Percentiles rank a stretch among this genome's conserved stretches.
phyloP scores from a whole-genome alignment of 1,140 invertebrate species.

The Hylyphantes graminicola region DNA sequence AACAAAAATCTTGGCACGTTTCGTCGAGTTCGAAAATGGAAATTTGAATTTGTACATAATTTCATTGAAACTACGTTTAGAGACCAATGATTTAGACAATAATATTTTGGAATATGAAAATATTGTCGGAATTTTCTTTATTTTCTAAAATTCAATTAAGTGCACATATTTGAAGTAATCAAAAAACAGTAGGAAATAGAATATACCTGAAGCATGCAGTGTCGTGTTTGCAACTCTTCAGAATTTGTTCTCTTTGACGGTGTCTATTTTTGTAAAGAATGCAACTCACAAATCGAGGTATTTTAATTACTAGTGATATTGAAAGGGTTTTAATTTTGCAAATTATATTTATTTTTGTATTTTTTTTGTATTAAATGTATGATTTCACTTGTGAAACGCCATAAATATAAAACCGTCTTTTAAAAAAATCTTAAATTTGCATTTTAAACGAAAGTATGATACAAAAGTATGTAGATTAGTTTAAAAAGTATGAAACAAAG shows the following conservation, averaged over 20 bases:
- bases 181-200: too few relatives aligned
- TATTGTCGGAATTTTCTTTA: not conserved
- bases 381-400: not conserved
- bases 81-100: not conserved
- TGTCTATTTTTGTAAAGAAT: constrained; percentile 8
- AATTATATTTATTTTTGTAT: not conserved
- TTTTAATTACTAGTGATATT: not conserved
- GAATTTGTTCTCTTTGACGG: constrained; percentile 4
- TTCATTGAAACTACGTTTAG: not conserved
- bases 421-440: not conserved
- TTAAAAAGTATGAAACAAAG: too few relatives aligned
- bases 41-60: not conserved
- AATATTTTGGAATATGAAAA: not conserved
- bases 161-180: not conserved
- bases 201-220: not conserved
- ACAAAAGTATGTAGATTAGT: not conserved
- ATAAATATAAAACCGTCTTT: not conserved
- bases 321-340: not conserved
- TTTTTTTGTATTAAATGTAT: not conserved
- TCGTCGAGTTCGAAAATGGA: too few relatives aligned
- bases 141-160: not conserved
- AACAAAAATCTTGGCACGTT: too few relatives aligned
- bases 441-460: not conserved
- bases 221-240: not conserved
- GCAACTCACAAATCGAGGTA: not conserved